Base-by-base conservation (phyloP, 2,797 vertebrate species). In the Tragopan temminckii region DNA sequence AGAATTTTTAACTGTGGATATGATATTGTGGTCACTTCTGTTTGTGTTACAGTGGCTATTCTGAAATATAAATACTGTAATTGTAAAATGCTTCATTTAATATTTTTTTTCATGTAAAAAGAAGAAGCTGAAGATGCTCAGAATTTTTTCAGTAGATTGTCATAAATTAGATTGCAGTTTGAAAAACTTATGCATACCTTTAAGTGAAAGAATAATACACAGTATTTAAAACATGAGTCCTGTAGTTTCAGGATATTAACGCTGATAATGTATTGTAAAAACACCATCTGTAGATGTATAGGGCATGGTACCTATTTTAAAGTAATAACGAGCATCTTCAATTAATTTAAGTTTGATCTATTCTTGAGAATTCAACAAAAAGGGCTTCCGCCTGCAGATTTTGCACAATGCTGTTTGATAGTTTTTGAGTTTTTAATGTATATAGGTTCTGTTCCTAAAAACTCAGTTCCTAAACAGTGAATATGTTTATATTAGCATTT, bases 181-280 rank as follows among this genome's bases (percentile, higher is more conserved):
- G 42, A 68, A 85, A 68, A 80, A 8, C 6, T 42, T 80, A 2
- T 23, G 2, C 0, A 1, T 74, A 17, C 27, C 9, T 77, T 58
- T 87, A 80, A 36, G 40, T 58, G 19, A 62, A 61, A 50, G 8
- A 57, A 50, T 80, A 62, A 46, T 10, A 14, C 45, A 3, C 58
- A 33, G 5, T 55, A 18, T n/a, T 29, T 84, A 18, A 69, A 66
- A 46, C 42, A 70, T 25, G 8, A 76, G 33, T 69, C 55, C 27
- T 35, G 2, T 2, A 3, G 46, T 6, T 80, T 89, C 36, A 85
- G 61, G 43, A 31, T 85, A 24, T 62, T 53, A 72, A 43, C 59
- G 40, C 29, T 77, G 5, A 23, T 80, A 69, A 57, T 55, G 93
- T 64, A 25, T 48, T 68, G 24, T 85, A 71, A 90, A 91, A 9